Percentiles rank a stretch among this genome's conserved stretches.
Conservation (phyloP, 2,888 invertebrate species). For the Epinotia nisella region DNA sequence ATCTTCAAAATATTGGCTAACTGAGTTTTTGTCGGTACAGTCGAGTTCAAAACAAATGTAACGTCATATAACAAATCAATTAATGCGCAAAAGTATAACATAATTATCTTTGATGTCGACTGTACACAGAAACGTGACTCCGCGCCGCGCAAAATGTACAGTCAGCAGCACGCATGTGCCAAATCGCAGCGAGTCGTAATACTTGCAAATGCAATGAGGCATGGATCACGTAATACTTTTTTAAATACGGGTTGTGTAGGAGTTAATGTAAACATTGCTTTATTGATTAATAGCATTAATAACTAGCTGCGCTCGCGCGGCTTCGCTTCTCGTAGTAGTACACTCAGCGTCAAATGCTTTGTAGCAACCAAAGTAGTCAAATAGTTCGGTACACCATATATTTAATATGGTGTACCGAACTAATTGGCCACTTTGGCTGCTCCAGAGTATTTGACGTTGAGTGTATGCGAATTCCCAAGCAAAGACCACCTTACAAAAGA, state of each 20-base stretch:
- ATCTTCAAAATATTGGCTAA: too few relatives aligned
- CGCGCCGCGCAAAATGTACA: conserved; percentile 2
- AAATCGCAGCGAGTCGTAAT: background rate
- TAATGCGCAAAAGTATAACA: too few relatives aligned
- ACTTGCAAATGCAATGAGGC: background rate
- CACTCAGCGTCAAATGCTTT: too few relatives aligned
- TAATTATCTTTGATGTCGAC: background rate
- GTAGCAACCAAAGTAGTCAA: too few relatives aligned
- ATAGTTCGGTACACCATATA: too few relatives aligned
- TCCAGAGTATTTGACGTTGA: too few relatives aligned
- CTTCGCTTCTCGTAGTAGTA: too few relatives aligned
- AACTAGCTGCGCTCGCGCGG: background rate
- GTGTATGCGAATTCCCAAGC: background rate
- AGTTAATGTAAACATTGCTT: conserved; percentile 1
- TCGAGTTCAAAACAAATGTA: too few relatives aligned
- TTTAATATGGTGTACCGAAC: too few relatives aligned
- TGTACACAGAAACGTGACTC: conserved; percentile 2
- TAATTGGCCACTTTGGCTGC: too few relatives aligned
- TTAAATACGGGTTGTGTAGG: background rate
- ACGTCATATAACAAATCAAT: too few relatives aligned
- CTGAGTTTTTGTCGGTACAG: too few relatives aligned
- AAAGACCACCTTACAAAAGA: background rate
- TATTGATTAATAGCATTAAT: background rate
- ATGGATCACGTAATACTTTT: conserved; percentile 6
- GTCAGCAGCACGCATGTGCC: conserved; percentile 1